Evolutionary conservation across 2,888 invertebrate species (phyloP).

Genomic region (Hylaea fasciaria): DNA sequence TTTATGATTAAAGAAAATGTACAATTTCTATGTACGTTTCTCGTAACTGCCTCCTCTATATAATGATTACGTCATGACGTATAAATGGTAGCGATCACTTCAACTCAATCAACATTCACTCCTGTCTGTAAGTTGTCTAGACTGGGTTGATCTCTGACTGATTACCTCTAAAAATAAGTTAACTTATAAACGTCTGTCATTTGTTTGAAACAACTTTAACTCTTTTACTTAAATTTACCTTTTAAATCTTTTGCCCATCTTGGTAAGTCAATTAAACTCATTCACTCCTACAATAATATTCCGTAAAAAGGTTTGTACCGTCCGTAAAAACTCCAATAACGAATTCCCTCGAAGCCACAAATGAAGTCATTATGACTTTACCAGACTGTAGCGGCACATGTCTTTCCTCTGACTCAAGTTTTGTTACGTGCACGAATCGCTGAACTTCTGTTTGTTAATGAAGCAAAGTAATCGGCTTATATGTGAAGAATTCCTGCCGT

Average conservation of each 20-base stretch:
- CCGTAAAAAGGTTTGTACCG: not conserved
- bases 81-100: conserved; percentile 53
- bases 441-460: conserved; percentile 46
- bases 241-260: not conserved
- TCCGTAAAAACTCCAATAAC: conserved; percentile 20
- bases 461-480: conserved; percentile 57
- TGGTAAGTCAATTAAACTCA: not conserved
- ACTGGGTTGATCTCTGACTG: conserved; percentile 4
- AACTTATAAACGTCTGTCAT: not conserved
- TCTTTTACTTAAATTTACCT: not conserved
- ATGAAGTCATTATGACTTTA: conserved; percentile 32
- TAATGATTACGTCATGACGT: conserved; percentile 62
- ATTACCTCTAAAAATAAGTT: no score
- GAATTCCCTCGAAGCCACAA: conserved; percentile 32
- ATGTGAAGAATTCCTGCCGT: conserved; percentile 59
- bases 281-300: not conserved
- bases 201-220: not conserved
- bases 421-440: conserved; percentile 25
- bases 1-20: conserved; percentile 22
- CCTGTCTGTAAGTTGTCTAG: conserved; percentile 41
- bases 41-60: conserved; percentile 30
- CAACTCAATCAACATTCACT: conserved; percentile 35
- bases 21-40: conserved; percentile 24
- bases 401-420: conserved; percentile 26
- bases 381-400: conserved; percentile 23